Base-by-base conservation (phyloP, 2,888 invertebrate species). In the Drosophila histrio region DNA sequence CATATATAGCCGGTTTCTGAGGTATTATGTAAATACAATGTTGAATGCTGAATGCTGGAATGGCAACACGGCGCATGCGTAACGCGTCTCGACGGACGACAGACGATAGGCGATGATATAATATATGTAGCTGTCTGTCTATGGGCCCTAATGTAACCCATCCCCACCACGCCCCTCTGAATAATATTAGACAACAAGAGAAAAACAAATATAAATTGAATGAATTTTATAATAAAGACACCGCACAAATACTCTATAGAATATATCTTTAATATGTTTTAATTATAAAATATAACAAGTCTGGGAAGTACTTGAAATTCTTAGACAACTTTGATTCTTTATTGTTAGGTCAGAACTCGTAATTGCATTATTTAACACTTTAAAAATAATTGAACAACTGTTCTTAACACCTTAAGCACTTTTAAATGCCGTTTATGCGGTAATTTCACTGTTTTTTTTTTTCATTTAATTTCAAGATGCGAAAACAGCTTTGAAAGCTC, bases 1-100 rank as follows among this genome's bases (percentile, higher is more conserved):
- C 15, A 9, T 43, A 32, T 30, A 58, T 66, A 66, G 76, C 76
- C 73, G 62, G 76, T 74, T 74, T 74, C 61, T 56, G 54, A 26
- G 26, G 47, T 47, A 71, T 71, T 74, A 74, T 74, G 74, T 72
- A 76, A 74, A 76, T 67, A 54, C 21, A 30, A 21, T 28, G n/a
- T n/a, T n/a, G n/a, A n/a, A n/a, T n/a, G n/a, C 38, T 68, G 36
- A 54, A 30, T 28, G 22, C 28, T 43, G 50, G 44, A 52, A 54
- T 57, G 72, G 44, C 72, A 52, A 68, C 77, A 60, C 38, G 64
- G 60, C 75, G 77, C 75, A 75, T 75, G 73, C 77, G 75, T 77
- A 77, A 75, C 73, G 56, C 49, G 54, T 56, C 71, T 66, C 36
- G 19, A 44, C 53, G 30, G n/a, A 34, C 36, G 17, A 17, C 17